Conservation (phyloP, 2,888 invertebrate species). For the Pyralis farinalis region DNA sequence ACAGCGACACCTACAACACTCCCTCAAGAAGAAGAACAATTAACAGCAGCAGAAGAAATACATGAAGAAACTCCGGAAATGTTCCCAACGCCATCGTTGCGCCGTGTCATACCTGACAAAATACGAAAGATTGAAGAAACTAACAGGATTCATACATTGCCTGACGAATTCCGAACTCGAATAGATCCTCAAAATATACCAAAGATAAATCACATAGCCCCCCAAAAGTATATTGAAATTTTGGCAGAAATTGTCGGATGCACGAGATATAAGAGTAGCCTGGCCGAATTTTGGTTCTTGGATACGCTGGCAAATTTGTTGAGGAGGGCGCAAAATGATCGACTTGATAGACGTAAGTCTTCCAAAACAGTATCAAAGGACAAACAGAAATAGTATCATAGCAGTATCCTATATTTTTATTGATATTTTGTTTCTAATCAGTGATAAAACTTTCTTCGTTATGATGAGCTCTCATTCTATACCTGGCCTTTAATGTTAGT, state of each 20-base stretch:
- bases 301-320: conserved; percentile 68
- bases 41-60: conserved; percentile 20
- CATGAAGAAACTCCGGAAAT: conserved; percentile 35
- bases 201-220: conserved; percentile 46
- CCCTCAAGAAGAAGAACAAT: conserved; percentile 26
- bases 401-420: no score
- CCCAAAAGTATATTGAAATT: conserved; percentile 57
- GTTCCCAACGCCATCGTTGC: conserved; percentile 59
- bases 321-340: conserved; percentile 60
- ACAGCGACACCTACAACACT: background rate
- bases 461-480: no score
- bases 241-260: conserved; percentile 62
- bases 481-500: no score
- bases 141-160: conserved; percentile 58
- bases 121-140: conserved; percentile 44
- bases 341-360: conserved; percentile 47
- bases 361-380: no score
- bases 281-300: conserved; percentile 76
- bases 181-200: conserved; percentile 57
- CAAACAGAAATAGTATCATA: no score
- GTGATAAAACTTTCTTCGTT: no score
- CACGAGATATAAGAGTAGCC: conserved; percentile 49
- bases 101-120: conserved; percentile 48
- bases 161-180: conserved; percentile 45
- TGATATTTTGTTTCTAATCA: no score